These are phyloP conservation scores for Drepana arcuata DNA, from an alignment of 1,140 invertebrate genomes.

Conservation along the genomic window DNA sequence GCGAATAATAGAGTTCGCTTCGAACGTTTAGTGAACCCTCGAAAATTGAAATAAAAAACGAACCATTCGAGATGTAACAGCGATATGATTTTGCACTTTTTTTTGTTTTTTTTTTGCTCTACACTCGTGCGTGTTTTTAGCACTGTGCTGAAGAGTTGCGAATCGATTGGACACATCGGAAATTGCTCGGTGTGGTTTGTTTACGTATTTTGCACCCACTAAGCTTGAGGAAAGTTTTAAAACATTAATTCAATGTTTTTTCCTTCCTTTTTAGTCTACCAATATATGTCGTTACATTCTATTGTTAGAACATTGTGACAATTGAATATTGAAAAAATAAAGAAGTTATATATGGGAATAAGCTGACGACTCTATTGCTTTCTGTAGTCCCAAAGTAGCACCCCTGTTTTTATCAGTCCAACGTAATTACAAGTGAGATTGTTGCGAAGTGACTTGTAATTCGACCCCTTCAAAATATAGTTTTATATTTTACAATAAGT, in stretches of 20 bases:
- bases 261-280: too few relatives aligned
- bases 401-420: slow-evolving; percentile 54
- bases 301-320: too few relatives aligned
- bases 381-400: slow-evolving; percentile 13
- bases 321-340: not conserved
- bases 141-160: slow-evolving; percentile 31
- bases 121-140: slow-evolving; percentile 48
- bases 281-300: too few relatives aligned
- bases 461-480: slow-evolving; percentile 48
- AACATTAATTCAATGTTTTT: too few relatives aligned
- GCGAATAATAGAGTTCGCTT: slow-evolving; percentile 65
- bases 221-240: too few relatives aligned
- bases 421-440: slow-evolving; percentile 65
- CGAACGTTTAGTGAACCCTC: slow-evolving; percentile 67
- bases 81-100: slow-evolving; percentile 70
- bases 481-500: slow-evolving; percentile 1
- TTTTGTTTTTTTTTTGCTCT: slow-evolving; percentile 42
- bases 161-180: slow-evolving; percentile 30
- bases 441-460: slow-evolving; percentile 64
- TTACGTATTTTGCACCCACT: too few relatives aligned
- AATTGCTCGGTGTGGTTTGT: too few relatives aligned
- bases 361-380: slow-evolving; percentile 15
- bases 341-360: not conserved
- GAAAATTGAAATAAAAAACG: slow-evolving; percentile 67
- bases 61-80: slow-evolving; percentile 67